Evolutionary conservation across 1,140 invertebrate species (phyloP), one percentile per base, ranked within the genome.

Genomic region (Drosophila tristis): DNA sequence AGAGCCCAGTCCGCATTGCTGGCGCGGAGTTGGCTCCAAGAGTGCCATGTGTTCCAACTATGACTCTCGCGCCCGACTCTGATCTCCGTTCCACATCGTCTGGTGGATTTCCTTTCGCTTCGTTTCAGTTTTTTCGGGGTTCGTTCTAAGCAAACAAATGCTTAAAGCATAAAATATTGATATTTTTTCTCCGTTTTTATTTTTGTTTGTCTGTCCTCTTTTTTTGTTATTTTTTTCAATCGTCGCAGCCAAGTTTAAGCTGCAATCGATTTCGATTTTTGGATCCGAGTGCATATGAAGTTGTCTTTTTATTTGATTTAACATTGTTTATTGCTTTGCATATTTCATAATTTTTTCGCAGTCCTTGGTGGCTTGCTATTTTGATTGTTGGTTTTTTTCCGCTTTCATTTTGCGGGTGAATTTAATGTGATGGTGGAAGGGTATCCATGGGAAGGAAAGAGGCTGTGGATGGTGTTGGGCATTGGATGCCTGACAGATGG

Each of bases 271-370:
- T 78, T 50, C 62, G 73, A 54, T 60, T 79, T 61, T 78, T 43
- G 56, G 55, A 51, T 50, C 79, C 72, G 76, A 72, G 58, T 71
- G 72, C 72, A 87, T 64, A 86, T 86, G 81, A 86, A 87, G 81
- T 82, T 87, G 82, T 86, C 70, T 78, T 87, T 86, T 86, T 86
- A 86, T 86, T 86, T 86, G 82, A 86, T 86, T 86, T 87, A 78
- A 86, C 87, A 86, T 86, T 86, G 82, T 86, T 86, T 86, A 86
- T 86, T 87, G 81, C 82, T 86, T 82, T 87, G 81, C 82, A 86
- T 86, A 86, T 86, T 86, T 86, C 81, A 87, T 87, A 86, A 86
- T 86, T 87, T 80, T 71, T 65, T 43, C 54, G 13, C 53, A 64
- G 31, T 59, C 45, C 54, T 39, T 39, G 11, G 9, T 4, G 35